Evolutionary conservation across 1,140 invertebrate species (phyloP).

Genomic region (Magallana ariakensis): DNA sequence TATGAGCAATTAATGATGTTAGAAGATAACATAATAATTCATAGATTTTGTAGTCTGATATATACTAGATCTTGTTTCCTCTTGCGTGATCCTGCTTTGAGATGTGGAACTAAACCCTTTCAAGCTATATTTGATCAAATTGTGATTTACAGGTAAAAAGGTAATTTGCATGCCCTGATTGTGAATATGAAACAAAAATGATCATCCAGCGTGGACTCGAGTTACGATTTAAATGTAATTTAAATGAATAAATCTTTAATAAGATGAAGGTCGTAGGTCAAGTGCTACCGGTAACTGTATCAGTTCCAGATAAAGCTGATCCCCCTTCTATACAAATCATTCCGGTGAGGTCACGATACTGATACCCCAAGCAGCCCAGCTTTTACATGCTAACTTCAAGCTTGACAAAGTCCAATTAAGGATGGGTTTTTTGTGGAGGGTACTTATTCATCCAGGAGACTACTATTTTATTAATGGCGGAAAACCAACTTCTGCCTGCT

Average conservation of each 20-base stretch:
- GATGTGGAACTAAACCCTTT: constrained; percentile 8
- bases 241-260: constrained; percentile 35
- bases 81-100: background rate
- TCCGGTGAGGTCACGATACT: constrained; percentile 12
- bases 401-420: constrained; percentile 34
- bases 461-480: constrained; percentile 20
- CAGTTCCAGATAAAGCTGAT: constrained; percentile 4
- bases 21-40: constrained; percentile 20
- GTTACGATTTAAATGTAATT: constrained; percentile 21
- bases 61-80: constrained; percentile 17
- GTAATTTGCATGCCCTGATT: constrained; percentile 23
- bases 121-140: constrained; percentile 38
- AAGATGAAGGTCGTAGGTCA: constrained; percentile 24
- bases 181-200: constrained; percentile 24
- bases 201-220: background rate
- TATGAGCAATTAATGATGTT: constrained; percentile 29
- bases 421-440: background rate
- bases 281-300: constrained; percentile 14
- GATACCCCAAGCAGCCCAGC: constrained; percentile 21
- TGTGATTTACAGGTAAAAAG: constrained; percentile 33
- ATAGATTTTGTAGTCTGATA: constrained; percentile 21
- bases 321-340: constrained; percentile 9
- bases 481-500: background rate
- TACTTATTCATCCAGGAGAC: constrained; percentile 19
- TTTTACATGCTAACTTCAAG: constrained; percentile 38